Percentiles rank a stretch among this genome's conserved stretches.
Evolutionary conservation across 1,140 invertebrate genomes (phyloP).

Genomic region (Drosophila parvula): DNA sequence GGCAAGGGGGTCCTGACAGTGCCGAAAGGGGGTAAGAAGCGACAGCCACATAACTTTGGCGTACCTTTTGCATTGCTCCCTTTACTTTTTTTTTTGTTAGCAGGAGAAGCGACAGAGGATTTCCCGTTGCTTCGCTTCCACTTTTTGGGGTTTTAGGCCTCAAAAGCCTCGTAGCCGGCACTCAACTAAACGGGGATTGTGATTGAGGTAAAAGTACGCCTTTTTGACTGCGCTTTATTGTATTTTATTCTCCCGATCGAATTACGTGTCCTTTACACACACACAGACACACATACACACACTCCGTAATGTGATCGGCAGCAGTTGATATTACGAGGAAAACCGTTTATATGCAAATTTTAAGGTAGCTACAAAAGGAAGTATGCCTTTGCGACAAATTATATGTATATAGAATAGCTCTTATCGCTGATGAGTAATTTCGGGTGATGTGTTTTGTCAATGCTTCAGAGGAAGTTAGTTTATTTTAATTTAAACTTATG

Average conservation of each 20-base stretch:
- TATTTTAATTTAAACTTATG: no score
- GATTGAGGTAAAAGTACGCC: conserved; percentile 14
- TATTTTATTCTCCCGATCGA: conserved; percentile 56
- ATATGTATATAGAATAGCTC: neutral
- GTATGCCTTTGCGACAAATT: conserved; percentile 35
- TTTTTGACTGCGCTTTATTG: conserved; percentile 52
- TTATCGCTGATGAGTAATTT: conserved; percentile 12
- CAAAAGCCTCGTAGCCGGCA: conserved; percentile 47
- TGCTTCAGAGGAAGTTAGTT: neutral
- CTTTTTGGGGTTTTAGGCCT: conserved; percentile 58
- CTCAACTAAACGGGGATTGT: conserved; percentile 56
- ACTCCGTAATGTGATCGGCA: conserved; percentile 61
- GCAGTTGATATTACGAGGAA: conserved; percentile 47
- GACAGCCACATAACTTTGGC: conserved; percentile 71
- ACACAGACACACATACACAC: conserved; percentile 11
- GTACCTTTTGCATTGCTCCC: conserved; percentile 73
- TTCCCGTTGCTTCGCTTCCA: conserved; percentile 33
- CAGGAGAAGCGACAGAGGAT: conserved; percentile 32
- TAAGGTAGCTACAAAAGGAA: conserved; percentile 6
- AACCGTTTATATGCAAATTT: conserved; percentile 41
- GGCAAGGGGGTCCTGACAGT: neutral
- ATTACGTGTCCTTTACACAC: conserved; percentile 57
- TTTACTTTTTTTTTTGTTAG: conserved; percentile 23
- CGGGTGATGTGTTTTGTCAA: neutral
- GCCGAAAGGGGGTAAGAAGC: conserved; percentile 4